Conservation (phyloP, 2,113 vertebrate species). For the Siphamia tubifer region DNA sequence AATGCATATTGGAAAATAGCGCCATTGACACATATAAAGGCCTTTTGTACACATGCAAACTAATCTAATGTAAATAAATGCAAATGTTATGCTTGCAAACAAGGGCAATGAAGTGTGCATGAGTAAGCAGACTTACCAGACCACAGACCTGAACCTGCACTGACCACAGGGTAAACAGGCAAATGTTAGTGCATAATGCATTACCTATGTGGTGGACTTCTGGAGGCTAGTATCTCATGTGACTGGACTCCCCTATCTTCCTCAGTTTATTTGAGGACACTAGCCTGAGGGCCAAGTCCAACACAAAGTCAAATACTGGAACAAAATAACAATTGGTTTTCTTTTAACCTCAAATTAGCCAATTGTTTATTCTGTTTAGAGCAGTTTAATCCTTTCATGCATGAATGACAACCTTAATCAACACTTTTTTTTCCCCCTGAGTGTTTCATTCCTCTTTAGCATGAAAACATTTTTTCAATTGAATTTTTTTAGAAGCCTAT, state of each 20-base stretch:
- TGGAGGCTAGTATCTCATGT: slow-evolving; percentile 15
- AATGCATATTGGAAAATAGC: slow-evolving; percentile 7
- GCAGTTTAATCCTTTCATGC: too few relatives aligned
- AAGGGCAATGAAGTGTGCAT: neutral
- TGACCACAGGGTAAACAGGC: slow-evolving; percentile 36
- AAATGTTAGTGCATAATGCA: slow-evolving; percentile 38
- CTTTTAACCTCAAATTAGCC: too few relatives aligned
- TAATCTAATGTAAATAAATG: slow-evolving; percentile 47
- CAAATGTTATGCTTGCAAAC: slow-evolving; percentile 20
- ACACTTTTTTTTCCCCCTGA: too few relatives aligned
- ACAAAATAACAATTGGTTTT: too few relatives aligned
- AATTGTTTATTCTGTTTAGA: too few relatives aligned
- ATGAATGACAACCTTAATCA: too few relatives aligned
- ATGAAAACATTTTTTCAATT: too few relatives aligned
- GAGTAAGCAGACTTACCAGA: neutral
- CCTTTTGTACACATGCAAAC: slow-evolving; percentile 15
- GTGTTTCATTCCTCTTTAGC: too few relatives aligned
- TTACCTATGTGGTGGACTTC: neutral
- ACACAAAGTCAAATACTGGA: too few relatives aligned
- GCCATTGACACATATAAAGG: slow-evolving; percentile 9
- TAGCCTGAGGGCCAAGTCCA: neutral
- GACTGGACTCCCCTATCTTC: neutral
- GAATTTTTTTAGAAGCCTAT: too few relatives aligned
- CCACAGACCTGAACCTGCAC: neutral
- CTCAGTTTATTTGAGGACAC: neutral